Percentiles rank a stretch among this genome's conserved stretches.
Conservation (phyloP, 1,140 invertebrate species). For the Augochlora pura region DNA sequence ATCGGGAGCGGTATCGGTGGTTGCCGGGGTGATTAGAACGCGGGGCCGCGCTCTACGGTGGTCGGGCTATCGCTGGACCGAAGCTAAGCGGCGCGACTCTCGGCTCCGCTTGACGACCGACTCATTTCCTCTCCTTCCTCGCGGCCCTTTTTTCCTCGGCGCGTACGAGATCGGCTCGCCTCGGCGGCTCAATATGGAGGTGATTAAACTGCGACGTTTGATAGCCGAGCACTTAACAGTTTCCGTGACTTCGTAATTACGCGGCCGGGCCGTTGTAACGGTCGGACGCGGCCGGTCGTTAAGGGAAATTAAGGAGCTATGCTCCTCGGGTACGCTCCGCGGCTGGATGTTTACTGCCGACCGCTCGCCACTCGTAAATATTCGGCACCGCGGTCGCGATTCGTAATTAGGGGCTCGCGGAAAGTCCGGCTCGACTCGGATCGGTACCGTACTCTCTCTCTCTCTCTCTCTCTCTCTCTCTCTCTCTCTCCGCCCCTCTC, state of each 20-base stretch:
- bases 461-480: no score
- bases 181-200: conserved; percentile 26
- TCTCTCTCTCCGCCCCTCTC: no score
- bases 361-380: conserved; percentile 31
- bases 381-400: conserved; percentile 1
- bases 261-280: conserved; percentile 35
- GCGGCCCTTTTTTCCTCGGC: not conserved
- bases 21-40: conserved; percentile 38
- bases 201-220: conserved; percentile 54
- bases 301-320: conserved; percentile 48
- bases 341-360: conserved; percentile 26
- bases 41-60: conserved; percentile 16
- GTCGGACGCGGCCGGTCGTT: conserved; percentile 35
- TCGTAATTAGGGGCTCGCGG: conserved; percentile 16
- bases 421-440: not conserved
- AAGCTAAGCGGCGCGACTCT: no score
- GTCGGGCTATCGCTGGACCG: not conserved
- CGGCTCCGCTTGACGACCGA: not conserved
- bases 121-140: not conserved
- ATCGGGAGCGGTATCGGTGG: not conserved
- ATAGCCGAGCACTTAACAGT: conserved; percentile 30
- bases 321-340: conserved; percentile 4
- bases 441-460: not conserved
- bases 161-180: no score
- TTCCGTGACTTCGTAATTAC: conserved; percentile 61